Base-by-base conservation (phyloP, 1,140 invertebrate genomes). In the Papilio machaon region DNA sequence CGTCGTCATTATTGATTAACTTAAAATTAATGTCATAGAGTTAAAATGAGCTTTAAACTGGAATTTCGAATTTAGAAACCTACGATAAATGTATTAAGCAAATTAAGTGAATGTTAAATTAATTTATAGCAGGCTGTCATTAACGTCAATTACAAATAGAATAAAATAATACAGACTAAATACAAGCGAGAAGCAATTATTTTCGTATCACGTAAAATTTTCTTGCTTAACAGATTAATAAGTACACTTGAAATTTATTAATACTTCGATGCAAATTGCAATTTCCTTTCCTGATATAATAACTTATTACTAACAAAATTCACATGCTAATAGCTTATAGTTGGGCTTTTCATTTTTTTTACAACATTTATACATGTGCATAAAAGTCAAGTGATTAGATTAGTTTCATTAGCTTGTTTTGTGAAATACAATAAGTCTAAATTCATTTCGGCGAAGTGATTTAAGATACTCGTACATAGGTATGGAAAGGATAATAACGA, bases 241-340 rank as follows among this genome's bases (percentile, higher is more conserved):
- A 30, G 64, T 70, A 35, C 64, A 70, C 64, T 70, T 70, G 35
- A 70, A 70, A 70, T 64, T 64, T 64, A 70, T 70, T 70, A 70
- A 70, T 35, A 70, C 13, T 35, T 70, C 64, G 35, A 35, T 17
- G 23, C 23, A 23, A 67, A 67, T 67, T 67, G 23, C 30, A 35
- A 38, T 70, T 70, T 70, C 64, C 64, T 70, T 70, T 38, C 30
- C 13, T 70, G 64, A 70, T 70, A 15, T 70, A 70, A 70, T 70
- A 70, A 35, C 64, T 0, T 70, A 38, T 70, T 38, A 70, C 38
- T 70, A 15, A 0, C 5, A 35, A 67, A 30, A 64, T 23, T 64
- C 19, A 2, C 19, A 30, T 4, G 64, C 35, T 67, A n/a, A n/a
- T 13, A 35, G 64, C 35, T 70, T 35, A 13, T 67, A 67, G 13